These are phyloP conservation scores for Megathymus violae DNA, from an alignment of 1,140 invertebrate species.

Conservation along the genomic window DNA sequence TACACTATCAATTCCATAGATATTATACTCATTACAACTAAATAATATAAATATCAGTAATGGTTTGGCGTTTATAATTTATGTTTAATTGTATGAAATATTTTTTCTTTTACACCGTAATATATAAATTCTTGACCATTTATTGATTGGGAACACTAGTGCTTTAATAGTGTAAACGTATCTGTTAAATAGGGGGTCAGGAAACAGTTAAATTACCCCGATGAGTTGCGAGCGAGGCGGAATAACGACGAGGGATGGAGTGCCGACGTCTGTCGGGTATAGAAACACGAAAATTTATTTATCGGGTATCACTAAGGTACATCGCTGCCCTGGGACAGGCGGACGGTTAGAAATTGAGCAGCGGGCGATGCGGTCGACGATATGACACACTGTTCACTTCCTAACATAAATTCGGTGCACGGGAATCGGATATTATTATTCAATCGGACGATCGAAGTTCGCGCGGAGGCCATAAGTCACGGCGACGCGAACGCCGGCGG, in stretches of 20 bases:
- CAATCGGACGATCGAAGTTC: conserved; percentile 80
- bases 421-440: conserved; percentile 82
- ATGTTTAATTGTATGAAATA: too few relatives aligned
- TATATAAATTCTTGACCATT: too few relatives aligned
- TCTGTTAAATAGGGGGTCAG: conserved; percentile 54
- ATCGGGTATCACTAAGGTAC: conserved; percentile 56
- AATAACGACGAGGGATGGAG: conserved; percentile 44
- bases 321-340: conserved; percentile 63
- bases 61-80: too few relatives aligned
- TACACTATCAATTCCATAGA: too few relatives aligned
- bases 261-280: conserved; percentile 55
- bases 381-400: conserved; percentile 78
- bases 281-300: conserved; percentile 72
- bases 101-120: too few relatives aligned
- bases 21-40: too few relatives aligned
- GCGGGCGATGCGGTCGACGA: conserved; percentile 64
- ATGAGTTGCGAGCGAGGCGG: conserved; percentile 50
- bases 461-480: conserved; percentile 78
- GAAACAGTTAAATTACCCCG: conserved; percentile 56
- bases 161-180: conserved; percentile 41
- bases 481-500: conserved; percentile 78
- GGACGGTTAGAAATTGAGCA: conserved; percentile 63
- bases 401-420: conserved; percentile 81
- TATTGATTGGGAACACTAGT: too few relatives aligned
- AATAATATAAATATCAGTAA: too few relatives aligned